phyloP scores from a whole-genome alignment of 2,113 vertebrate species.

The Aphyosemion australe region DNA sequence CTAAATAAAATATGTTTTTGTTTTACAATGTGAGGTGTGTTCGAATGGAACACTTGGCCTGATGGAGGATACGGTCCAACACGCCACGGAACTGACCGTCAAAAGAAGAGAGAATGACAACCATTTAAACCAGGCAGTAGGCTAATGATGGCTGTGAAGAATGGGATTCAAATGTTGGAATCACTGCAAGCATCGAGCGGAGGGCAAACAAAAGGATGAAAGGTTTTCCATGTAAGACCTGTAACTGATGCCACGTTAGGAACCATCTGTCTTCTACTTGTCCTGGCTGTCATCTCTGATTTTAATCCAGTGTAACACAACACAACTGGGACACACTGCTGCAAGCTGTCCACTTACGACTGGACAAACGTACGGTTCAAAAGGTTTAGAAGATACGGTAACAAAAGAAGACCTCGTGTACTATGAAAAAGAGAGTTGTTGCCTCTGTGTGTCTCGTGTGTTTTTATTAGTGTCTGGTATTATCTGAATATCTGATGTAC shows the following conservation, averaged over 20 bases:
- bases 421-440: no score
- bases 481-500: no score
- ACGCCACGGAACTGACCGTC: conserved; percentile 78
- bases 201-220: conserved; percentile 85
- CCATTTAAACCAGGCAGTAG: conserved; percentile 79
- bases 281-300: conserved; percentile 91
- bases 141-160: conserved; percentile 86
- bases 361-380: conserved; percentile 65
- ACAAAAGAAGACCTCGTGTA: not conserved
- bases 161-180: conserved; percentile 86
- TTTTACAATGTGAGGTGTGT: not conserved
- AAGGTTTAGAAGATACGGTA: conserved; percentile 28
- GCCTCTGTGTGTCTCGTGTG: no score
- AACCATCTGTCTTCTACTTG: conserved; percentile 92
- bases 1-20: not conserved
- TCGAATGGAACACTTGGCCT: conserved; percentile 28
- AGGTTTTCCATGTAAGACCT: conserved; percentile 86
- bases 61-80: conserved; percentile 78
- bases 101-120: conserved; percentile 77
- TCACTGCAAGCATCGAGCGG: conserved; percentile 18
- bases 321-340: conserved; percentile 84
- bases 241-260: conserved; percentile 92
- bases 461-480: no score
- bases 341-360: conserved; percentile 80
- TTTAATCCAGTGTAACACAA: conserved; percentile 88